Percentiles rank a stretch among this genome's conserved stretches.
Evolutionary conservation across 2,797 vertebrate genomes (phyloP).

Genomic region (Phoxinus dragarum): DNA sequence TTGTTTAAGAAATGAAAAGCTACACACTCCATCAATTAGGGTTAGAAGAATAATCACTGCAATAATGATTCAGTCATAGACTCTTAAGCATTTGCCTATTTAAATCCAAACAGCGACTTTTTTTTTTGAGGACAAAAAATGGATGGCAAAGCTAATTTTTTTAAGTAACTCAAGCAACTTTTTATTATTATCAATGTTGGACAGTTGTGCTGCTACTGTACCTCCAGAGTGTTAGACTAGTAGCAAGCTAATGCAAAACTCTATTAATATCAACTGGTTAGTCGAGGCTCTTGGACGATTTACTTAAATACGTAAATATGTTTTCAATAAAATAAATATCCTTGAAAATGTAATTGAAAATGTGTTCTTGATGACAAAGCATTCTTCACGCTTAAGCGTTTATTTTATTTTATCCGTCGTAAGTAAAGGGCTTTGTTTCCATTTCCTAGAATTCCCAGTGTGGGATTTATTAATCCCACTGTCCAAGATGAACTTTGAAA

Average conservation of each 20-base stretch:
- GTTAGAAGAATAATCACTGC: too few species aligned
- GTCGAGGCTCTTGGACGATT: background rate
- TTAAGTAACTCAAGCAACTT: background rate
- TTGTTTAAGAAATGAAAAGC: too few species aligned
- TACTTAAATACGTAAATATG: too few species aligned
- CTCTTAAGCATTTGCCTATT: too few species aligned
- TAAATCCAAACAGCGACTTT: too few species aligned
- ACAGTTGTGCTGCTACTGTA: background rate
- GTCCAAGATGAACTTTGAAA: conserved; percentile 26
- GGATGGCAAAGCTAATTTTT: background rate
- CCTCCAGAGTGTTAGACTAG: background rate
- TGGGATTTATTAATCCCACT: conserved; percentile 30
- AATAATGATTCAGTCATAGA: too few species aligned
- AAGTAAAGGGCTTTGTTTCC: conserved; percentile 43
- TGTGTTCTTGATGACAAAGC: background rate
- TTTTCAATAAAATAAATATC: background rate
- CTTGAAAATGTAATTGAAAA: background rate
- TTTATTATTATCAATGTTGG: background rate
- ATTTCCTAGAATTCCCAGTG: conserved; percentile 19
- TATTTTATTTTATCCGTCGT: conserved; percentile 1
- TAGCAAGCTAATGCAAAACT: background rate
- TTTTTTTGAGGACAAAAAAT: too few species aligned
- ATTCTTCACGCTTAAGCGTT: conserved; percentile 3
- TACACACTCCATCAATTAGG: too few species aligned
- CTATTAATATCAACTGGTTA: background rate